Evolutionary conservation across 2,113 vertebrate genomes (phyloP).

Genomic region (Kryptolebias marmoratus): DNA sequence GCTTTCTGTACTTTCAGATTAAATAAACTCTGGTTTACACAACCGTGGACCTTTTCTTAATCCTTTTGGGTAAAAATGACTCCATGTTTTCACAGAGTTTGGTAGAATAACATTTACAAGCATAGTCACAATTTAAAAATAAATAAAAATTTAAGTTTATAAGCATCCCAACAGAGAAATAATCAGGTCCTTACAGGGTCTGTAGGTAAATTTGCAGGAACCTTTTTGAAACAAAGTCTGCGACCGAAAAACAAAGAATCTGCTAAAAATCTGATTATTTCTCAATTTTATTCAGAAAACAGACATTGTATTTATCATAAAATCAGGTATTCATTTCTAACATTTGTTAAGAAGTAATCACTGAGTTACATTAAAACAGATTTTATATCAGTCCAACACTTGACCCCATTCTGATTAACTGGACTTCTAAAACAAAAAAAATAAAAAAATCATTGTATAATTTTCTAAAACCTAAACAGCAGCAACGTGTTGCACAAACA

Average conservation of each 20-base stretch:
- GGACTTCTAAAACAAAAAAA: too few relatives aligned
- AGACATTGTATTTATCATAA: slow-evolving; percentile 11
- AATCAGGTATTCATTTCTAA: not conserved
- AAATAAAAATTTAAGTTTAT: too few relatives aligned
- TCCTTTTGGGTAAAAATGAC: not conserved
- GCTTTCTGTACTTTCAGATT: slow-evolving; percentile 68
- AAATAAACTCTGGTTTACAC: slow-evolving; percentile 79
- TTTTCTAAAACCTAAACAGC: too few relatives aligned
- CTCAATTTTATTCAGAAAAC: slow-evolving; percentile 26
- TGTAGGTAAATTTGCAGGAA: not conserved
- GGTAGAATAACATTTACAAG: too few relatives aligned
- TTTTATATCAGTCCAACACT: too few relatives aligned
- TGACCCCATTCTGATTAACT: too few relatives aligned
- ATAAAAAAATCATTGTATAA: too few relatives aligned
- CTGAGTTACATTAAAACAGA: not conserved
- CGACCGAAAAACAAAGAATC: not conserved
- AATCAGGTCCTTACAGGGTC: too few relatives aligned
- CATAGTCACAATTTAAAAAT: too few relatives aligned
- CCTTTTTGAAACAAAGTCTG: not conserved
- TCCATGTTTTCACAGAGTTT: too few relatives aligned
- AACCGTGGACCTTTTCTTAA: not conserved
- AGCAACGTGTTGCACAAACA: too few relatives aligned
- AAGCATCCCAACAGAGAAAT: too few relatives aligned
- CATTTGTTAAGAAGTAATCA: not conserved
- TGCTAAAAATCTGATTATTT: slow-evolving; percentile 47